These are phyloP conservation scores for Volucella inanis DNA, from an alignment of 2,888 invertebrate species.

Conservation along the genomic window DNA sequence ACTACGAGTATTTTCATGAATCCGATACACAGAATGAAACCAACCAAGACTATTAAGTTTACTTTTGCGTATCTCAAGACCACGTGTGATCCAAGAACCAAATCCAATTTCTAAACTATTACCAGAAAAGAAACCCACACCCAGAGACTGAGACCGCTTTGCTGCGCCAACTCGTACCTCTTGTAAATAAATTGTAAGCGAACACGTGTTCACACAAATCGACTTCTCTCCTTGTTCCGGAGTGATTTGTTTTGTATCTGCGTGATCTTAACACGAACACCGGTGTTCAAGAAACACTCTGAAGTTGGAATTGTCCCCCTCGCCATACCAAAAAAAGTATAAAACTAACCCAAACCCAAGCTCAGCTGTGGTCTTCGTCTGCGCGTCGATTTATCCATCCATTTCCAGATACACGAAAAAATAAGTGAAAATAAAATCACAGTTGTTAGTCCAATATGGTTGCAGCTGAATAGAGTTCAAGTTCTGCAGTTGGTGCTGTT, in stretches of 20 bases:
- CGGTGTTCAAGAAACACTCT: slow-evolving; percentile 60
- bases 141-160: neutral
- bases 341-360: slow-evolving; percentile 18
- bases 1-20: no score
- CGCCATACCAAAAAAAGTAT: neutral
- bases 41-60: slow-evolving; percentile 20
- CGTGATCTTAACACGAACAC: slow-evolving; percentile 51
- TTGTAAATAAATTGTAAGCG: slow-evolving; percentile 39
- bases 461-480: slow-evolving; percentile 70
- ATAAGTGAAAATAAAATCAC: slow-evolving; percentile 47
- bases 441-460: slow-evolving; percentile 37
- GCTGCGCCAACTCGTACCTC: slow-evolving; percentile 11
- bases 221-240: slow-evolving; percentile 30
- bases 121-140: slow-evolving; percentile 51
- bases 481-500: slow-evolving; percentile 58
- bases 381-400: slow-evolving; percentile 54
- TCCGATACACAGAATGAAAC: slow-evolving; percentile 15
- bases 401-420: slow-evolving; percentile 44
- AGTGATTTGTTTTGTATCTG: slow-evolving; percentile 54
- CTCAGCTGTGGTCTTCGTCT: slow-evolving; percentile 63
- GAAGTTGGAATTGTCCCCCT: slow-evolving; percentile 23
- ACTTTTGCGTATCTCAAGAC: neutral
- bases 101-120: slow-evolving; percentile 6
- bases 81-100: slow-evolving; percentile 29
- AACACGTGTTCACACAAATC: slow-evolving; percentile 69